Evolutionary conservation across 2,888 invertebrate species (phyloP).

Genomic region (Augiades crinisus): DNA sequence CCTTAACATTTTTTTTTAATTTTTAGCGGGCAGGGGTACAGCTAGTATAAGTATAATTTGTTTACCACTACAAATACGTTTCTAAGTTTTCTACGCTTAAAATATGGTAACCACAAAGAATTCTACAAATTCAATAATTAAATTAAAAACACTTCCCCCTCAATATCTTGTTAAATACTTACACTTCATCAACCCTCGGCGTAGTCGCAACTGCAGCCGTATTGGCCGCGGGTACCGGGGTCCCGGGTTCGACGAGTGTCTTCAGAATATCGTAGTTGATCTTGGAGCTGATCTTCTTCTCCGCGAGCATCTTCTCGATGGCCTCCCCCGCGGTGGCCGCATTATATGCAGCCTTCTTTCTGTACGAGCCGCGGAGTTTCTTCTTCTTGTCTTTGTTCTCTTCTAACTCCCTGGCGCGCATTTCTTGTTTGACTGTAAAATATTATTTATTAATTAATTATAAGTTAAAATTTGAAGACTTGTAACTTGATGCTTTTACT

Average conservation of each 20-base stretch:
- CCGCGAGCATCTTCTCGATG: constrained; percentile 96
- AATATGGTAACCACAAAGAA: too few relatives aligned
- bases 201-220: constrained; percentile 17
- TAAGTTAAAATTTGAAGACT: too few relatives aligned
- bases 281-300: constrained; percentile 97
- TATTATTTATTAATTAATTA: too few relatives aligned
- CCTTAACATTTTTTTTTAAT: too few relatives aligned
- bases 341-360: constrained; percentile 82
- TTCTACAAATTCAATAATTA: too few relatives aligned
- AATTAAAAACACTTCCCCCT: too few relatives aligned
- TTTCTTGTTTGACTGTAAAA: constrained; percentile 88
- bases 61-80: too few relatives aligned
- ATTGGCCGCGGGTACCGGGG: constrained; percentile 40
- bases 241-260: constrained; percentile 83
- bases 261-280: constrained; percentile 98
- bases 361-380: constrained; percentile 85
- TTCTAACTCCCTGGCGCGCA: constrained; percentile 89
- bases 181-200: constrained; percentile 37
- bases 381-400: constrained; percentile 93
- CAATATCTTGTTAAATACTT: too few relatives aligned
- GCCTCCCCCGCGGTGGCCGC: constrained; percentile 93
- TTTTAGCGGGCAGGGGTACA: too few relatives aligned
- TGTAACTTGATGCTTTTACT: too few relatives aligned
- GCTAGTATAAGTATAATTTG: too few relatives aligned
- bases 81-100: too few relatives aligned